phyloP scores from a whole-genome alignment of 1,140 invertebrate genomes.

The Nasonia vitripennis region DNA sequence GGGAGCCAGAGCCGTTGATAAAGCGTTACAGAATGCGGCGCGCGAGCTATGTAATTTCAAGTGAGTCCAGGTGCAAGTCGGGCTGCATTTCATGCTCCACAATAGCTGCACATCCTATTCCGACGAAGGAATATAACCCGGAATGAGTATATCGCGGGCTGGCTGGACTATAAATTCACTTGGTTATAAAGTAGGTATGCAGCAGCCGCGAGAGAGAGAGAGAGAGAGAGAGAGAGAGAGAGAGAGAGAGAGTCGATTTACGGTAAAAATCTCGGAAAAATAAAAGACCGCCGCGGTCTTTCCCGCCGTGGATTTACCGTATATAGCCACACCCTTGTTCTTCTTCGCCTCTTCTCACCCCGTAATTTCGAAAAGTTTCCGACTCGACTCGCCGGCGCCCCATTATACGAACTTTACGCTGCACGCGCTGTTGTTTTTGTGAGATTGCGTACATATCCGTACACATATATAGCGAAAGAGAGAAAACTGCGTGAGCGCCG shows the following conservation, averaged over 20 bases:
- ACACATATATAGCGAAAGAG: too few species aligned
- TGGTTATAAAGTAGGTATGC: background rate
- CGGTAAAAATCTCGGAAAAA: conserved; percentile 1
- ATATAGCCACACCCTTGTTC: background rate
- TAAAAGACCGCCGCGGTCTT: background rate
- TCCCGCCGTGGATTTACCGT: background rate
- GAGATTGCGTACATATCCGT: too few species aligned
- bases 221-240: too few species aligned
- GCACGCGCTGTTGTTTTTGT: background rate
- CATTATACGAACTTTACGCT: background rate
- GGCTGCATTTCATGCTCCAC: background rate
- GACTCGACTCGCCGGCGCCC: background rate
- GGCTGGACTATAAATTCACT: background rate
- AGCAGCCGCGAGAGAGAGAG: too few species aligned
- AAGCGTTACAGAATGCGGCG: background rate
- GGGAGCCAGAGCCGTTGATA: background rate
- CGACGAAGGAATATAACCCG: background rate
- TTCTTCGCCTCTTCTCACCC: background rate
- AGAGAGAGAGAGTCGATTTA: background rate
- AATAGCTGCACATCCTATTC: background rate
- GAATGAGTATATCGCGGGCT: background rate
- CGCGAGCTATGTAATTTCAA: background rate
- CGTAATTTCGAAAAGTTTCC: background rate
- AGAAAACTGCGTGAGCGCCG: too few species aligned
- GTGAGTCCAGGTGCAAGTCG: background rate